Evolutionary conservation across 1,140 invertebrate genomes (phyloP).

Genomic region (Maniola jurtina): DNA sequence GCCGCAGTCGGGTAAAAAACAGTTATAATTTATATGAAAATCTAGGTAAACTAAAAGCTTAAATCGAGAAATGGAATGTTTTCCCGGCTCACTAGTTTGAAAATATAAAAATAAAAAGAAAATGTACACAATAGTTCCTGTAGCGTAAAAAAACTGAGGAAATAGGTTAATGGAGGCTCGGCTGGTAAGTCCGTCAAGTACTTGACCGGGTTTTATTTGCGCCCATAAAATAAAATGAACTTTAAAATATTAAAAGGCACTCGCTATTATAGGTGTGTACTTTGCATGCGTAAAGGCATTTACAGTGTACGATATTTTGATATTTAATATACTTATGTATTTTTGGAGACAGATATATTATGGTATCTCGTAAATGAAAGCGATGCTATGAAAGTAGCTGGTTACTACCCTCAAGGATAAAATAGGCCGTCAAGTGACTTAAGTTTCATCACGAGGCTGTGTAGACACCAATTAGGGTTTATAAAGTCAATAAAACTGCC

Average conservation of each 20-base stretch:
- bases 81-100: conserved; percentile 2
- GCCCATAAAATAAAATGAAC: conserved; percentile 61
- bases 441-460: too few relatives aligned
- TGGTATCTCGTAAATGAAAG: too few relatives aligned
- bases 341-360: background rate
- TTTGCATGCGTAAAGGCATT: conserved; percentile 1
- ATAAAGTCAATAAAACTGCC: too few relatives aligned
- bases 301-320: background rate
- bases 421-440: too few relatives aligned
- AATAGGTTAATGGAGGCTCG: conserved; percentile 23
- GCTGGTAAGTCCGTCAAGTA: conserved; percentile 37
- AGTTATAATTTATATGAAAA: background rate
- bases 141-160: conserved; percentile 8
- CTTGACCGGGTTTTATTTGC: conserved; percentile 50
- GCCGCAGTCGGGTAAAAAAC: too few relatives aligned
- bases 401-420: too few relatives aligned
- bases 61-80: conserved; percentile 1
- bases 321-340: background rate
- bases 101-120: conserved; percentile 11
- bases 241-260: conserved; percentile 52
- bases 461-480: background rate
- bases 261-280: conserved; percentile 5
- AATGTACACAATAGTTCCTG: conserved; percentile 8
- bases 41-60: background rate
- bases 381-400: too few relatives aligned